Percentiles rank a stretch among this genome's conserved stretches.
Evolutionary conservation across 1,140 invertebrate genomes (phyloP).

Genomic region (Megalonaias nervosa): DNA sequence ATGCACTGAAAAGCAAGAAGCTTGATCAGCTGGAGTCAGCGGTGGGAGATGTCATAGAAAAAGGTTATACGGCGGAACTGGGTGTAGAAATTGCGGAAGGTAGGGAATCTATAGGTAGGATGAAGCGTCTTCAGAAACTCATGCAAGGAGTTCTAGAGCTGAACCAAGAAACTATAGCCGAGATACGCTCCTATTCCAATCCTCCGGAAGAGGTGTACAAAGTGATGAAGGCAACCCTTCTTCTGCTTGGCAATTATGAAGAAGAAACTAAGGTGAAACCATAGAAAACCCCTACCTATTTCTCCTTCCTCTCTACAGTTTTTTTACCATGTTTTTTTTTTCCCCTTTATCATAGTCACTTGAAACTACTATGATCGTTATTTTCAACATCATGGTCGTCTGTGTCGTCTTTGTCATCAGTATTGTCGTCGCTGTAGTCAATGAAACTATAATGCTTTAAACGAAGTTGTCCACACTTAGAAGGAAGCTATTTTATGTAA

Average conservation of each 20-base stretch:
- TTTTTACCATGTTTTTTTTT: too few relatives aligned
- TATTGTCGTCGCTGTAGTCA: too few relatives aligned
- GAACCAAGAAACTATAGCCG: conserved; percentile 47
- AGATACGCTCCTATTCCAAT: conserved; percentile 44
- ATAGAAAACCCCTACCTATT: too few relatives aligned
- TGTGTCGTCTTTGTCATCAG: too few relatives aligned
- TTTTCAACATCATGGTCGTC: too few relatives aligned
- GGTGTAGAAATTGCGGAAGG: conserved; percentile 37
- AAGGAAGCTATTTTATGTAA: not conserved
- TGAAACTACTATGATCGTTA: too few relatives aligned
- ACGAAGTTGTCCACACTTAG: not conserved
- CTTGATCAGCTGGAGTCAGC: conserved; percentile 40
- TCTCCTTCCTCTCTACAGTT: too few relatives aligned
- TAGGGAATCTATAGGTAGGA: conserved; percentile 35
- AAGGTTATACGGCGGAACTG: conserved; percentile 36
- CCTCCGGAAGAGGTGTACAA: conserved; percentile 41
- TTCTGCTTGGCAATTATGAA: conserved; percentile 46
- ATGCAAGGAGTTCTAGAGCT: conserved; percentile 41
- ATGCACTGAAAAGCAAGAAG: conserved; percentile 41
- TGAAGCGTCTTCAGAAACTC: conserved; percentile 40
- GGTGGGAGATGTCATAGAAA: conserved; percentile 42
- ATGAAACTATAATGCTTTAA: too few relatives aligned
- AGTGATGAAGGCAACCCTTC: conserved; percentile 47
- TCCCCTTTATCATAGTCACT: too few relatives aligned
- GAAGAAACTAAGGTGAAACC: conserved; percentile 44